phyloP scores from a whole-genome alignment of 1,140 invertebrate species.

The Drosophila parabipectinata region DNA sequence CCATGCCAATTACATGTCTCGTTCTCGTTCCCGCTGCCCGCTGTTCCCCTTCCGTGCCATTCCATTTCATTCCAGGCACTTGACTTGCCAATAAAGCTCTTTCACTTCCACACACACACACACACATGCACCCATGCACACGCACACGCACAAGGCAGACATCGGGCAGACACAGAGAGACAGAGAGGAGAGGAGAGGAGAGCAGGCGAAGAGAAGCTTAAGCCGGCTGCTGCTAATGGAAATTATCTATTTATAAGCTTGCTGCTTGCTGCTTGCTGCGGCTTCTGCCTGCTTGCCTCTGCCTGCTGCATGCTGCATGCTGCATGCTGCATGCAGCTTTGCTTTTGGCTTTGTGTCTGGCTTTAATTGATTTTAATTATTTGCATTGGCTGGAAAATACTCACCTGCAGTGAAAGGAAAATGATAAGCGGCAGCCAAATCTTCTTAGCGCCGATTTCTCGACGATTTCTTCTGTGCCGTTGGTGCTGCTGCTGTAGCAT shows the following conservation, averaged over 20 bases:
- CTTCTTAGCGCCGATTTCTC: conserved; percentile 69
- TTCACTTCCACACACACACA: conserved; percentile 22
- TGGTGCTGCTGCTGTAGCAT: conserved; percentile 40
- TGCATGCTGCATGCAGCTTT: conserved; percentile 8
- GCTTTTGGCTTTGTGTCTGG: conserved; percentile 11
- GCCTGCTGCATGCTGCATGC: conserved; percentile 12
- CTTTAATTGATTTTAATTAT: conserved; percentile 61
- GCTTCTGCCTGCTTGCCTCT: background rate
- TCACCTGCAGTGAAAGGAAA: conserved; percentile 83
- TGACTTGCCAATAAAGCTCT: conserved; percentile 18
- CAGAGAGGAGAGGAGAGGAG: background rate
- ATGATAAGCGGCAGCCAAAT: conserved; percentile 80
- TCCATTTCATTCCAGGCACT: conserved; percentile 33
- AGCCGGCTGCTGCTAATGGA: conserved; percentile 45
- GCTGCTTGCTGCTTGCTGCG: too few species aligned
- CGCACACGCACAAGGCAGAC: conserved; percentile 1
- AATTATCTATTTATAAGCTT: conserved; percentile 56
- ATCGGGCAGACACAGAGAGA: conserved; percentile 15
- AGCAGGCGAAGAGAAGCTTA: conserved; percentile 8
- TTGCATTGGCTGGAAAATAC: conserved; percentile 32
- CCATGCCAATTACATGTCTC: conserved; percentile 47
- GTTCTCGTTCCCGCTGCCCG: conserved; percentile 29
- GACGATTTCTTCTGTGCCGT: conserved; percentile 52
- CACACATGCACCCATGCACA: conserved; percentile 1
- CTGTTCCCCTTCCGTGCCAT: conserved; percentile 6